Base-by-base conservation (phyloP, 2,113 vertebrate genomes). In the Zosterops borbonicus region DNA sequence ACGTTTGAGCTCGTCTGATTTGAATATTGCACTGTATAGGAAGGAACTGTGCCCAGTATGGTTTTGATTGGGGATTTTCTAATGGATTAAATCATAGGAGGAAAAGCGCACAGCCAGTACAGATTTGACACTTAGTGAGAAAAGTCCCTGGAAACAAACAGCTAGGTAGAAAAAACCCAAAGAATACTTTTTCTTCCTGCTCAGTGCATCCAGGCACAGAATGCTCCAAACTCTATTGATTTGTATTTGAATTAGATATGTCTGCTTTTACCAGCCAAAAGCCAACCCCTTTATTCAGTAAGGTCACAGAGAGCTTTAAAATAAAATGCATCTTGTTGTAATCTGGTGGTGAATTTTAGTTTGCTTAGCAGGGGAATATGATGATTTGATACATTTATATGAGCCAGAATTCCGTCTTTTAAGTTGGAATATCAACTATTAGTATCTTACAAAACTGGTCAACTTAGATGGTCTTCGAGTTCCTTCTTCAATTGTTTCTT, bases 401-500 rank as follows among this genome's bases (percentile, higher is more conserved):
- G 1, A 89, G 50, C 23, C 55, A 46, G 27, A 77, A 42, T 29
- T 73, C 20, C 5, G 0, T n/a, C 37, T 47, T 50, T 21, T 13
- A 83, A 74, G 14, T 39, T 64, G 35, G 9, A 33, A 7, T 58
- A 19, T 14, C 28, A 56, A 21, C 9, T 4, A 14, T 52, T 83
- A 20, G 22, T 82, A 9, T 25, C 25, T 60, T 53, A 24, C 25
- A n/a, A 62, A 56, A n/a, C 4, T 14, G 18, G 15, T 41, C 13
- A 73, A 13, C 15, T 49, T 84, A 76, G 41, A 42, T 46, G 68
- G 50, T 42, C 55, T 90, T 88, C 24, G 16, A 67, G 55, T 59
- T 85, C 35, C 70, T 84, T 78, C 89, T 88, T 87, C 82, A 39
- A 7, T 80, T 79, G n/a, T 76, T 95, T 85, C 87, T 94, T 85